Evolutionary conservation across 92 coral and sea anemone species (phyloP).

Genomic region (Bergia puertoricense): DNA sequence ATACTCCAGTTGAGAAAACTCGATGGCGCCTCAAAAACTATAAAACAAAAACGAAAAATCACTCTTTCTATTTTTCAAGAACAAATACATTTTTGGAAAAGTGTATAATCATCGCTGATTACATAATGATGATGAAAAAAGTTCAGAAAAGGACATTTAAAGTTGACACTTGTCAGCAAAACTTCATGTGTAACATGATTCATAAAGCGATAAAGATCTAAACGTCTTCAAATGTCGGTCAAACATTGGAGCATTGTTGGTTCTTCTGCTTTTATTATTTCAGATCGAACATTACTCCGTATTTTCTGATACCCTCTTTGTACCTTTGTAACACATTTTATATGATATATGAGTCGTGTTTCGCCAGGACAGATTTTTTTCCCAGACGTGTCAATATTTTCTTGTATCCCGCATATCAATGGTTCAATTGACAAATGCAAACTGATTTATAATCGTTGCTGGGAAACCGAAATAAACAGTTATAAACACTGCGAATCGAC

Average conservation of each 20-base stretch:
- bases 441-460: constrained; percentile 29
- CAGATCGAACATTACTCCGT: neutral
- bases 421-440: constrained; percentile 39
- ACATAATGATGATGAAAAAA: too few species aligned
- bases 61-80: neutral
- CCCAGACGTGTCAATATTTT: constrained; percentile 19
- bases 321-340: neutral
- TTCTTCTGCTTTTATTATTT: neutral
- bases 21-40: too few species aligned
- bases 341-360: neutral
- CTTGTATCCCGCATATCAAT: constrained; percentile 7
- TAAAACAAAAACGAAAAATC: too few species aligned
- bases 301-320: neutral
- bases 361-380: neutral
- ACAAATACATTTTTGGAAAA: too few species aligned
- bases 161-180: neutral
- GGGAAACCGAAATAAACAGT: constrained; percentile 39
- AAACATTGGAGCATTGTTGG: neutral
- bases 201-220: neutral
- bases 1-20: too few species aligned
- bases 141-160: neutral
- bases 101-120: neutral
- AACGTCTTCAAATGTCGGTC: too few species aligned
- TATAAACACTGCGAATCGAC: constrained; percentile 22
- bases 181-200: neutral